Conservation (phyloP, 92 coral and sea anemone species). For the Anthopleura xanthogrammica region DNA sequence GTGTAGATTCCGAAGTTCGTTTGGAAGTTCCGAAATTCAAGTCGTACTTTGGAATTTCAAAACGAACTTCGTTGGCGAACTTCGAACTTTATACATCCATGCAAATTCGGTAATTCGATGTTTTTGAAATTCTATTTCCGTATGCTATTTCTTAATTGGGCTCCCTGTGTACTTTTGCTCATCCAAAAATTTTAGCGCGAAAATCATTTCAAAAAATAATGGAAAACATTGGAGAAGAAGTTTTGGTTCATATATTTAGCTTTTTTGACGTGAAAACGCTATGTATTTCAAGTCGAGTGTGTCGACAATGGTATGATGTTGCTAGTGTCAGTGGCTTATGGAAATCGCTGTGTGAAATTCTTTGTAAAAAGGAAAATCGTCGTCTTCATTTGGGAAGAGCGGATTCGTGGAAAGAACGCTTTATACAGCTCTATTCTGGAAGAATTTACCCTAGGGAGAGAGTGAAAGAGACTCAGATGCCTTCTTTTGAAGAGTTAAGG, state of each 20-base stretch:
- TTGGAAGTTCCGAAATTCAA: too few species aligned
- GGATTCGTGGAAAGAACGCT: conserved; percentile 58
- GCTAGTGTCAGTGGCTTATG: conserved; percentile 52
- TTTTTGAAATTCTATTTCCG: too few species aligned
- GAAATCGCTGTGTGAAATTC: conserved; percentile 47
- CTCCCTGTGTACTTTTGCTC: too few species aligned
- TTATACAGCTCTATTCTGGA: conserved; percentile 47
- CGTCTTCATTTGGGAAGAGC: conserved; percentile 68
- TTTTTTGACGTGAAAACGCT: conserved; percentile 51
- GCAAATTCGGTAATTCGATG: too few species aligned
- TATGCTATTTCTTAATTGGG: too few species aligned
- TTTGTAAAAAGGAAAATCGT: conserved; percentile 51
- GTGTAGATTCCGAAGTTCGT: too few species aligned
- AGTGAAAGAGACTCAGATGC: conserved; percentile 28
- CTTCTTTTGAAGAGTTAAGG: conserved; percentile 42
- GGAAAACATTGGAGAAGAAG: conserved; percentile 50
- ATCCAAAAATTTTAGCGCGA: conserved; percentile 11
- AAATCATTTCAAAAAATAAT: conserved; percentile 9
- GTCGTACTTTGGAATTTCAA: too few species aligned
- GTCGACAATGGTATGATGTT: conserved; percentile 54
- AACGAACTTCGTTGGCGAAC: too few species aligned
- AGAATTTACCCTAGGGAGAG: conserved; percentile 49
- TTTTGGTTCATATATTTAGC: conserved; percentile 63
- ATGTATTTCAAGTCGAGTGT: conserved; percentile 53
- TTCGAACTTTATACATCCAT: too few species aligned